These are phyloP conservation scores for Keiferia lycopersicella DNA, from an alignment of 2,888 invertebrate species.

Conservation along the genomic window DNA sequence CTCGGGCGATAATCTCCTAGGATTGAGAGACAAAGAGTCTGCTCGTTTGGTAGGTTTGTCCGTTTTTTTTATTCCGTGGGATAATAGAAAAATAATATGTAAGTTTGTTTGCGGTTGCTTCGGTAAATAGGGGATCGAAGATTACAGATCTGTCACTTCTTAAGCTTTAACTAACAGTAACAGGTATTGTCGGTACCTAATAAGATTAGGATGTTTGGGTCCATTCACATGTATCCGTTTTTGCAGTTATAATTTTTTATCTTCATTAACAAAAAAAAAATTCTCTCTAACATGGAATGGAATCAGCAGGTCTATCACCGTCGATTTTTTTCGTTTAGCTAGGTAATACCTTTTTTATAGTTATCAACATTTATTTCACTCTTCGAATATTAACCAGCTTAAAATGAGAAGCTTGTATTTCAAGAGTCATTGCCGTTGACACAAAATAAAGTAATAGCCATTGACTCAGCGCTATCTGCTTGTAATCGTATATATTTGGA, in stretches of 20 bases:
- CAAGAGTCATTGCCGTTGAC: slow-evolving; percentile 41
- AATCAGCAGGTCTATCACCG: too few species aligned
- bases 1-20: slow-evolving; percentile 54
- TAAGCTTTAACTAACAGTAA: slow-evolving; percentile 32
- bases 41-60: slow-evolving; percentile 45
- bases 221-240: slow-evolving; percentile 5
- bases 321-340: too few species aligned
- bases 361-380: neutral
- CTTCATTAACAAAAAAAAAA: neutral
- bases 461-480: slow-evolving; percentile 35
- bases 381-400: neutral
- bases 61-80: slow-evolving; percentile 52
- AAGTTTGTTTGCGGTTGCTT: slow-evolving; percentile 52
- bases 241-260: neutral
- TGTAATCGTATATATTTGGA: slow-evolving; percentile 63
- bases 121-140: slow-evolving; percentile 46
- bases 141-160: slow-evolving; percentile 43
- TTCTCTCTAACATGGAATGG: too few species aligned
- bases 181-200: slow-evolving; percentile 45
- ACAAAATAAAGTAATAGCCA: slow-evolving; percentile 51
- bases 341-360: neutral
- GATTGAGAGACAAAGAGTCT: slow-evolving; percentile 49
- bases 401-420: slow-evolving; percentile 20
- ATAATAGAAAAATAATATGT: slow-evolving; percentile 46
- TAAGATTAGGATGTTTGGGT: slow-evolving; percentile 45